A percentile compares a stretch with the other conserved stretches of the same genome.
Conservation (phyloP, 2,797 vertebrate genomes). For the Protosalanx chinensis region DNA sequence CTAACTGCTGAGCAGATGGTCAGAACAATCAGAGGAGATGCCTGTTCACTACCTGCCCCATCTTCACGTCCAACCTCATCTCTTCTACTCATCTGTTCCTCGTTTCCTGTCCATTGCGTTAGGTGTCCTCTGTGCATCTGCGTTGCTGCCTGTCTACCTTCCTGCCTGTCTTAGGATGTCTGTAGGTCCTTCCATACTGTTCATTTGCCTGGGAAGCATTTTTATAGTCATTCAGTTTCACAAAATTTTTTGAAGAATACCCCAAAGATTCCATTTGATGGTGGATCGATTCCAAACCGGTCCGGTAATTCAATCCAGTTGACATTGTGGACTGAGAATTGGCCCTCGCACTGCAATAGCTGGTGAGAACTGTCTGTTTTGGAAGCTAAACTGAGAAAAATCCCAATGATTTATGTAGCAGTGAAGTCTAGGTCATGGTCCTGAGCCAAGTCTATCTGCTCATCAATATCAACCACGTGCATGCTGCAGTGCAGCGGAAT, state of each 20-base stretch:
- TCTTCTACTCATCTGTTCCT: background rate
- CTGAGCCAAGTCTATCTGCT: constrained; percentile 60
- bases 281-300: background rate
- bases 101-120: background rate
- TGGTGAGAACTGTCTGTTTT: constrained; percentile 42
- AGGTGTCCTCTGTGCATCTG: background rate
- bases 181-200: too few species aligned
- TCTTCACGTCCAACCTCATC: constrained; percentile 23
- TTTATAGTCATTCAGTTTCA: background rate
- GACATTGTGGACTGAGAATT: constrained; percentile 30
- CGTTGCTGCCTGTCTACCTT: background rate
- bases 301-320: constrained; percentile 25
- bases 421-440: constrained; percentile 50
- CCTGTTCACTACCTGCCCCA: constrained; percentile 33
- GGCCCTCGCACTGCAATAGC: constrained; percentile 25
- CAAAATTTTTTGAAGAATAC: background rate
- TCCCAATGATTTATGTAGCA: constrained; percentile 56
- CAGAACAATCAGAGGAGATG: constrained; percentile 36
- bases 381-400: constrained; percentile 33
- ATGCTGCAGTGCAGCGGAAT: constrained; percentile 48
- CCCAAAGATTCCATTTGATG: background rate
- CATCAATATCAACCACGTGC: constrained; percentile 56
- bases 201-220: too few species aligned
- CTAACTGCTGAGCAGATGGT: constrained; percentile 45
- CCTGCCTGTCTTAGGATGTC: background rate